Percentiles rank a stretch among this genome's conserved stretches.
phyloP scores from a whole-genome alignment of 1,140 invertebrate genomes.

The Ceratina australensis region DNA sequence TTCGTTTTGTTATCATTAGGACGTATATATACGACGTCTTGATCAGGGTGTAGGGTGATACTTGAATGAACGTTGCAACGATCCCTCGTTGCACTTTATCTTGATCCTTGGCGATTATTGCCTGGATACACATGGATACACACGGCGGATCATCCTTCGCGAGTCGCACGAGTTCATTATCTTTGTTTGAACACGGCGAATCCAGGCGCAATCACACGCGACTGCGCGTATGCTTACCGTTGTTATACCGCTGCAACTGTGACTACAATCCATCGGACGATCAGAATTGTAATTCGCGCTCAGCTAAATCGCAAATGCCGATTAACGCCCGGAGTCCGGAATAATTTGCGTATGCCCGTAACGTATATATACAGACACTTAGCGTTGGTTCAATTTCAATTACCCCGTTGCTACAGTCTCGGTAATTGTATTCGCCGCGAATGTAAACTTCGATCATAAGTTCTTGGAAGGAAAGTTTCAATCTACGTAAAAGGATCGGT shows the following conservation, averaged over 20 bases:
- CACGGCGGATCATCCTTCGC: neutral
- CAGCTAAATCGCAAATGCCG: neutral
- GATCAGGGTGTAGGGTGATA: neutral
- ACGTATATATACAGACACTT: no score
- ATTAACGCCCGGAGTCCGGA: neutral
- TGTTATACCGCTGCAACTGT: neutral
- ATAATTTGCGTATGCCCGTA: neutral
- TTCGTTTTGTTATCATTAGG: no score
- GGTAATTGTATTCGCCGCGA: neutral
- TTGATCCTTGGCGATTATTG: neutral
- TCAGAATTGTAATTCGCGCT: neutral
- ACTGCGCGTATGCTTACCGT: neutral
- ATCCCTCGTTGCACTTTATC: neutral
- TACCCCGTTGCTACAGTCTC: neutral
- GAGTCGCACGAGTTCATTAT: slow-evolving; percentile 5
- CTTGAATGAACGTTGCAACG: no score
- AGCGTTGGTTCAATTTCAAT: slow-evolving; percentile 15
- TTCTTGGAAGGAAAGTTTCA: neutral
- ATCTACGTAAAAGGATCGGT: neutral
- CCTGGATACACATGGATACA: slow-evolving; percentile 7
- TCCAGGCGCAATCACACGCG: neutral
- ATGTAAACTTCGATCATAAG: no score
- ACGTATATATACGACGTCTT: no score
- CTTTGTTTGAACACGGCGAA: neutral
- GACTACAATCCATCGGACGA: neutral